phyloP scores from a whole-genome alignment of 1,140 invertebrate genomes.

The Sycobia sp. region DNA sequence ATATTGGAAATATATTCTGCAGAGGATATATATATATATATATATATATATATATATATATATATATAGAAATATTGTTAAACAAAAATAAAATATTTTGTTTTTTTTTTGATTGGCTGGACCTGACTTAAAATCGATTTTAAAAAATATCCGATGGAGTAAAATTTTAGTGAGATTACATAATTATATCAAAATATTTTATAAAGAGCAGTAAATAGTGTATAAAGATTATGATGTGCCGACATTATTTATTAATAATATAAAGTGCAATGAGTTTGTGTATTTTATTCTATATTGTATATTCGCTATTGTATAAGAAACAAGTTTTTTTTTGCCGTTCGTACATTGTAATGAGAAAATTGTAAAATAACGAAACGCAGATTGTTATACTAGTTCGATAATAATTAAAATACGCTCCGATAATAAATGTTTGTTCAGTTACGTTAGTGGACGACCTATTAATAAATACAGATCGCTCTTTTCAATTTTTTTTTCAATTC shows the following conservation, averaged over 20 bases:
- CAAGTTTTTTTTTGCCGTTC: conserved; percentile 1
- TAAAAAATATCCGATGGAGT: not conserved
- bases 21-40: too few relatives aligned
- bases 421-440: conserved; percentile 22
- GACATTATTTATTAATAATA: too few relatives aligned
- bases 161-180: not conserved
- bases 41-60: too few relatives aligned
- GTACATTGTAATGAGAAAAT: conserved; percentile 8
- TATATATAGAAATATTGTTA: too few relatives aligned
- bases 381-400: conserved; percentile 26
- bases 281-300: conserved; percentile 1
- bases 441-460: conserved; percentile 5
- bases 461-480: too few relatives aligned
- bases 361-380: conserved; percentile 16
- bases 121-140: not conserved
- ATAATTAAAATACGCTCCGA: conserved; percentile 13
- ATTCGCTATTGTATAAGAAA: not conserved
- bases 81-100: not conserved
- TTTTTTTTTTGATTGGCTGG: not conserved
- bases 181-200: not conserved
- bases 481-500: too few relatives aligned
- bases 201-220: not conserved
- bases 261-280: conserved; percentile 15
- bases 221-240: too few relatives aligned
- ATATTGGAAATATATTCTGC: too few relatives aligned